Conservation (phyloP, 2,888 invertebrate genomes). For the Halictus ligatus region DNA sequence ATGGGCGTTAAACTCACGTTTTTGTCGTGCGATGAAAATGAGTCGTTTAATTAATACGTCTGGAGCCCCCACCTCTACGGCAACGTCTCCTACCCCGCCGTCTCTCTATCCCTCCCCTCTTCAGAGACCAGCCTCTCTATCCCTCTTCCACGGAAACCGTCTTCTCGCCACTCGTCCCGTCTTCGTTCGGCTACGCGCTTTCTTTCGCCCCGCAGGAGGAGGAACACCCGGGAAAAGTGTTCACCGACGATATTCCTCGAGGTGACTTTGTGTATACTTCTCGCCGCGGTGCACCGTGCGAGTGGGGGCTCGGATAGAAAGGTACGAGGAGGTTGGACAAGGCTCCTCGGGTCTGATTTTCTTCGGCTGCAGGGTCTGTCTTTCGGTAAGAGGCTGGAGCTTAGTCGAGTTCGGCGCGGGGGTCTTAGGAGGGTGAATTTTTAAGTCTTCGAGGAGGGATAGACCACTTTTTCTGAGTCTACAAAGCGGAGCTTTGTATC, state of each 20-base stretch:
- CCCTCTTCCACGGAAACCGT: not conserved
- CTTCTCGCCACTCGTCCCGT: not conserved
- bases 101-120: not conserved
- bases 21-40: constrained; percentile 83
- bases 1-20: constrained; percentile 83
- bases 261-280: constrained; percentile 6
- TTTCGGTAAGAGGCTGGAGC: not conserved
- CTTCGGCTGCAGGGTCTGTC: not conserved
- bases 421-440: not conserved
- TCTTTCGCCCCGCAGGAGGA: constrained; percentile 19
- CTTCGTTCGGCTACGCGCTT: constrained; percentile 18
- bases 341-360: constrained; percentile 2
- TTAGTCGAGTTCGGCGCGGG: not conserved
- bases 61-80: constrained; percentile 63
- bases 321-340: not conserved
- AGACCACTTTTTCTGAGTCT: not conserved
- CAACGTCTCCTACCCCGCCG: constrained; percentile 48
- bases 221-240: constrained; percentile 32
- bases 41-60: constrained; percentile 84
- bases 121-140: not conserved
- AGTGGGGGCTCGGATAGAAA: not conserved
- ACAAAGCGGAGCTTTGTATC: not conserved
- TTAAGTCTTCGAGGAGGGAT: not conserved
- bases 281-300: not conserved
- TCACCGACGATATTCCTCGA: constrained; percentile 7